Conservation (phyloP, 1,140 invertebrate species). For the Brachionus paranguensis region DNA sequence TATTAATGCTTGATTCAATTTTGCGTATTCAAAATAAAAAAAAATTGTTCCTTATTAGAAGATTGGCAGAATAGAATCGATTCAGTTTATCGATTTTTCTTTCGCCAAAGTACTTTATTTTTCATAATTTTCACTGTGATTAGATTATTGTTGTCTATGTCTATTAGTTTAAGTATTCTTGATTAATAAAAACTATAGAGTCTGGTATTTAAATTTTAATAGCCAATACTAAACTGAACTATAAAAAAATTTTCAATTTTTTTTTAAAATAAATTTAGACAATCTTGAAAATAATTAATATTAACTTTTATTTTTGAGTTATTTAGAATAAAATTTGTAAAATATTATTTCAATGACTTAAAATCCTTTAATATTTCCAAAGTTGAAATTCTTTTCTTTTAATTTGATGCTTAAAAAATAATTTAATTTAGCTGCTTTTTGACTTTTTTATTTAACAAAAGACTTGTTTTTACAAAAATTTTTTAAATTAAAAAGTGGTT, state of each 20-base stretch:
- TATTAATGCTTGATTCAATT: neutral
- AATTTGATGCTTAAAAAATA: too few species aligned
- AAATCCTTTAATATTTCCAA: too few species aligned
- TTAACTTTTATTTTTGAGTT: too few species aligned
- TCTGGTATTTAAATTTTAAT: too few species aligned
- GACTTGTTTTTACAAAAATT: too few species aligned
- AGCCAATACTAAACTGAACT: neutral
- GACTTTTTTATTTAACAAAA: too few species aligned
- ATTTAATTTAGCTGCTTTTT: too few species aligned
- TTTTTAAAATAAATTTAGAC: neutral
- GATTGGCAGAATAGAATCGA: neutral
- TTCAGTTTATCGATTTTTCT: neutral
- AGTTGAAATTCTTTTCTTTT: too few species aligned
- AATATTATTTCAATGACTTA: too few species aligned
- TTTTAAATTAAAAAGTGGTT: too few species aligned
- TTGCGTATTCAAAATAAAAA: neutral
- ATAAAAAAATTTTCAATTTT: neutral
- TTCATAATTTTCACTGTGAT: neutral
- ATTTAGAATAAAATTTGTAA: too few species aligned
- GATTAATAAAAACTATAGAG: neutral
- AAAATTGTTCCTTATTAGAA: neutral
- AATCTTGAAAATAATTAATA: too few species aligned
- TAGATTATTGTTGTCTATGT: neutral
- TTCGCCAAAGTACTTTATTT: neutral
- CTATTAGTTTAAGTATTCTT: neutral